Evolutionary conservation across 1,140 invertebrate species (phyloP), one percentile per base, ranked within the genome.

Genomic region (Drosophila paulistorum): DNA sequence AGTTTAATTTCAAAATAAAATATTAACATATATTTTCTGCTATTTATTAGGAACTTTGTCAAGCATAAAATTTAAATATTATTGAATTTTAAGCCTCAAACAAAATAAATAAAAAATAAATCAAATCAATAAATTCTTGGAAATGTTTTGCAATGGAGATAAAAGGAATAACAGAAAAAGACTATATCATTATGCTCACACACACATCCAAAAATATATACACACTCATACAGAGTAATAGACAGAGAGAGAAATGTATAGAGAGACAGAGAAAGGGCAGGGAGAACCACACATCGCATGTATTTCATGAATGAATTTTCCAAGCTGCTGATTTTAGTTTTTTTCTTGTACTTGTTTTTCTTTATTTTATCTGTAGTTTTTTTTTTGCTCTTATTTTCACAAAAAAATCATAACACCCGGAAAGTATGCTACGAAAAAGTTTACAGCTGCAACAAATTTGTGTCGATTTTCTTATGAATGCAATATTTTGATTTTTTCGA

Each of bases 221-320:
- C 30, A 30, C 30, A 30, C 30, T 30, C 30, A 26, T 4, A 42
- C 10, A 48, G 45, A 48, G 14, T 0, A 14, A 45, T 6, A 17
- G 42, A 45, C 1, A 45, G 42, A 7, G 42, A 45, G 41, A 6
- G n/a, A 0, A 7, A 45, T 3, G 2, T 2, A 30, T 10, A 11
- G 51, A 42, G 1, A 55, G 23, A 55, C 2, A 33, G 4, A 30
- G 26, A 57, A 23, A 57, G 23, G n/a, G 23, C 13, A n/a, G 10
- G 26, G n/a, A n/a, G 35, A 14, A 59, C 33, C 57, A 17, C 14
- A 59, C 57, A n/a, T 23, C 48, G 37, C 42, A 64, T n/a, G 65
- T 37, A 59, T 67, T 67, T 67, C 55, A 67, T 67, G 65, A 67
- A 67, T 67, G 65, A 67, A 67, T 67, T 67, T 67, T 67, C 65